Base-by-base conservation (phyloP, 1,140 invertebrate species). In the Drosophila tropicalis region DNA sequence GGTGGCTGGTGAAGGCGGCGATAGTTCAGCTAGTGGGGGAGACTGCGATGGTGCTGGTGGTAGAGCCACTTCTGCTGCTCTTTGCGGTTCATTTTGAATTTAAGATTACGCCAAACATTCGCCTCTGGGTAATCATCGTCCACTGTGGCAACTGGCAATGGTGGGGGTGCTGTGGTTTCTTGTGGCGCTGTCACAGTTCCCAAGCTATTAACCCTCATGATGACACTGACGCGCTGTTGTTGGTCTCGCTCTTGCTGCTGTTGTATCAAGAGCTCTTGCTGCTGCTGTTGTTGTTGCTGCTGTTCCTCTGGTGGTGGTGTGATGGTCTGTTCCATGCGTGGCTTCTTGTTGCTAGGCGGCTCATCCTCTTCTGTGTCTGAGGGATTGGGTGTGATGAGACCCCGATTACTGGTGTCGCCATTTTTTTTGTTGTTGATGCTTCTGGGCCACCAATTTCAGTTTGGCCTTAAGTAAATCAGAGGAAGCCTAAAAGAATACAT, bases 151-250 rank as follows among this genome's bases (percentile, higher is more conserved):
- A 29, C 29, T 69, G 47, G 73, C 77, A 67, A 44, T 68, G 19
- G 78, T 62, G 40, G 41, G 25, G 61, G 39, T 39, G 62, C 19
- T 80, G 58, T 22, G 60, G 57, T 54, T 32, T 84, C 81, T 41
- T 87, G 82, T 17, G 78, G 65, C 2, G 84, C 41, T 6, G 76
- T 83, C 13, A 91, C 90, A 0, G 90, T 75, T 32, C 96, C 96
- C 81, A 96, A 95, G 62, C 95, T 95, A 81, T 96, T 95, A 0
- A 95, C 96, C 64, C 94, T 94, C 95, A 97, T 97, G 72, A 97
- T 97, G 64, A 97, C 96, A 19, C 95, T 95, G 2, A 94, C 94
- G 2, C 93, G 93, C 44, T 85, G 79, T 39, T 80, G 68, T 56
- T 54, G 29, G 12, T 67, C 70, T 9, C 70, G 9, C 12, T 90